Conservation (phyloP, 2,113 vertebrate genomes). For the Limnothrissa miodon region DNA sequence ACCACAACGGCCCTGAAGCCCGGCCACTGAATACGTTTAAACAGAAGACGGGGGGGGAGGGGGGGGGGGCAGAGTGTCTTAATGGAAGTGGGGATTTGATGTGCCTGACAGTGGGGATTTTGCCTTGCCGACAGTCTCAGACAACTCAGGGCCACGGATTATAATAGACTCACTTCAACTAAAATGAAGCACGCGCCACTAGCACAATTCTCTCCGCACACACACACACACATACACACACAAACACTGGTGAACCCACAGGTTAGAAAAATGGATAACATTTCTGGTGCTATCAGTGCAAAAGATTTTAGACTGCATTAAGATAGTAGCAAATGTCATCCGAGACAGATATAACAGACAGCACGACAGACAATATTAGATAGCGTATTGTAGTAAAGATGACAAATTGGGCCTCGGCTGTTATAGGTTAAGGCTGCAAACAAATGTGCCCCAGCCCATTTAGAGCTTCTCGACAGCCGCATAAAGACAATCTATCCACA, state of each 20-base stretch:
- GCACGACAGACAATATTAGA: background rate
- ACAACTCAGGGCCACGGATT: background rate
- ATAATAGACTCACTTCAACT: background rate
- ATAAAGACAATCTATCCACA: background rate
- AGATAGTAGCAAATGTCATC: background rate
- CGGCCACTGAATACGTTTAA: constrained; percentile 31
- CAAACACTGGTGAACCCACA: background rate
- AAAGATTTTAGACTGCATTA: background rate
- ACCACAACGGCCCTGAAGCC: constrained; percentile 20
- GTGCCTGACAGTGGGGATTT: background rate
- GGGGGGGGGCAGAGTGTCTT: background rate
- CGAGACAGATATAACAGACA: background rate
- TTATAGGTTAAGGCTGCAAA: background rate
- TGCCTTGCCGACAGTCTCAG: background rate
- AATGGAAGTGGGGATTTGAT: constrained; percentile 9
- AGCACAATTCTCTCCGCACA: background rate
- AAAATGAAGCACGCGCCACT: background rate
- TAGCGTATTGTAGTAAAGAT: background rate
- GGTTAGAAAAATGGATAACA: background rate
- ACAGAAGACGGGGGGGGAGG: background rate
- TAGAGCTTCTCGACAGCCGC: background rate
- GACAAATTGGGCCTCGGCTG: background rate
- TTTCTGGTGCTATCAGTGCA: background rate
- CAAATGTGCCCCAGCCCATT: background rate
- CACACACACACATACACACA: background rate